Evolutionary conservation across 2,113 vertebrate genomes (phyloP).

Genomic region (Malurus melanocephalus): DNA sequence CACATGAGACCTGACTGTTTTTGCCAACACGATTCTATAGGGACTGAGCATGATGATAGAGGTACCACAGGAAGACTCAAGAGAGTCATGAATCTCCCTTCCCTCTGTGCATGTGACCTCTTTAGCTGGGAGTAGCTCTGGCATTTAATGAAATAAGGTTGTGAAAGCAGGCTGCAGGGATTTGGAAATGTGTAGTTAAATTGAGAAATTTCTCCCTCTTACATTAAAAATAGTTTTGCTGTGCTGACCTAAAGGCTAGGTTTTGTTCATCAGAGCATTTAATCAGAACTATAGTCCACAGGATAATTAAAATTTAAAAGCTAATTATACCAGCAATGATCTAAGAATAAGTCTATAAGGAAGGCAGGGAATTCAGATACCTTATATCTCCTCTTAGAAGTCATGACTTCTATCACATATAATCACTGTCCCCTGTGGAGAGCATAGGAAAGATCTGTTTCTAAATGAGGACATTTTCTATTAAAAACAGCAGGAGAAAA

Average conservation of each 20-base stretch:
- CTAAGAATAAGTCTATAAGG: constrained; percentile 6
- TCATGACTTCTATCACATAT: constrained; percentile 31
- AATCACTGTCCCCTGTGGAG: constrained; percentile 30
- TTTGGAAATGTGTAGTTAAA: background rate
- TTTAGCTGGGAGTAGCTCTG: background rate
- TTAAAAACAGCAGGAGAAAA: constrained; percentile 35
- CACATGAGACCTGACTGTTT: background rate
- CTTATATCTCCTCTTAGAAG: constrained; percentile 19
- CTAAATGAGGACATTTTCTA: constrained; percentile 33
- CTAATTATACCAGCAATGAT: constrained; percentile 25
- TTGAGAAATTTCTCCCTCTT: background rate
- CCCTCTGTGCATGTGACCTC: background rate
- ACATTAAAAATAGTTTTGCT: background rate
- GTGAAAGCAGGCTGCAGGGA: background rate
- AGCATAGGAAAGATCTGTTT: background rate
- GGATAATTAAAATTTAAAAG: constrained; percentile 45
- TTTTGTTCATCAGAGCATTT: constrained; percentile 29
- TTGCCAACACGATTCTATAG: background rate
- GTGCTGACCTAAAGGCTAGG: background rate
- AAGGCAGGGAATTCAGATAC: background rate
- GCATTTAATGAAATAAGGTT: background rate
- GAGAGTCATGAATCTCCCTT: background rate
- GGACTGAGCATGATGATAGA: background rate
- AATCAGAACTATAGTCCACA: background rate
- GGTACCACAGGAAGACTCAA: background rate